Base-by-base conservation (phyloP, 2,797 vertebrate genomes). In the Molossus alvarezi region DNA sequence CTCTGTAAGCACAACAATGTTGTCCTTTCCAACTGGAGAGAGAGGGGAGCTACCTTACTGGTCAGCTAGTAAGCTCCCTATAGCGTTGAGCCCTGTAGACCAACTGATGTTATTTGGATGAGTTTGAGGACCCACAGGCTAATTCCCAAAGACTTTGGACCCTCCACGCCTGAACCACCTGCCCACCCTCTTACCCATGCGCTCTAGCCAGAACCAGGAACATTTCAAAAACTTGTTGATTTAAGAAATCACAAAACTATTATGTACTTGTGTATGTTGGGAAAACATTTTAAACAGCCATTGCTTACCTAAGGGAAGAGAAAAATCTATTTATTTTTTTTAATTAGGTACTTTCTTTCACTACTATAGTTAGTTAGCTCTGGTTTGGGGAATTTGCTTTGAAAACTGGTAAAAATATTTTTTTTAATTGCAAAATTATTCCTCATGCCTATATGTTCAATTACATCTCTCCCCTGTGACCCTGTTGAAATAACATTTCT, bases 401-500 rank as follows among this genome's bases (percentile, higher is more conserved):
- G 69, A 85, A 90, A 88, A 37, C 80, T 88, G 37, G 18, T 73
- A 94, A 89, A 89, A 90, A 79, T 69, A 29, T 41, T 88, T n/a
- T 85, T 55, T 92, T 91, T 18, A 89, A 87, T 72, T 72, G 91
- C 7, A 95, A 71, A 92, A 84, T 67, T 90, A 23, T 77, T 71
- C 51, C 25, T 91, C 81, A 58, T 21, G 58, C 21, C 11, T 73
- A 8, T 69, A 18, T 60, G 29, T 90, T 88, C 65, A 81, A 57
- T 77, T 90, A 27, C 4, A 80, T 83, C 29, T 71, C 51, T 82
- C 65, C 27, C 41, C 69, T 55, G 57, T 64, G 29, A 45, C 9
- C 94, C 21, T 91, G 21, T 58, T 88, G 87, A 80, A 79, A 81
- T 84, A 94, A 91, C 72, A 58, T 97, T 95, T 97, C 90, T 88